These are phyloP conservation scores for Silurus glanis DNA, from an alignment of 2,113 vertebrate genomes.

Conservation along the genomic window DNA sequence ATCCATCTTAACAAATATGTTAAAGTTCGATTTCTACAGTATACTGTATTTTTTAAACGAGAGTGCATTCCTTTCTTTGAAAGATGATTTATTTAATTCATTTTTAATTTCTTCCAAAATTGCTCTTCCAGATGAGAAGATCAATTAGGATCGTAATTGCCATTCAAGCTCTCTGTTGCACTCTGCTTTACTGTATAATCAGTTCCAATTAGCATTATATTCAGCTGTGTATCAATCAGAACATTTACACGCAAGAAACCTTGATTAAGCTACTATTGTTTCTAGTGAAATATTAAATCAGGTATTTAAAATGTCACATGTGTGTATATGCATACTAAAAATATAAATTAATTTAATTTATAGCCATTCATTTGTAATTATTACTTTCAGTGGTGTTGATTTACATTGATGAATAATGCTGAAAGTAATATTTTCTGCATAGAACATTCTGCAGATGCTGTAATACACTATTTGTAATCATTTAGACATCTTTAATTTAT, in stretches of 20 bases:
- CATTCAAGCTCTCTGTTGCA: neutral
- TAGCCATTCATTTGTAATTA: neutral
- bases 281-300: constrained; percentile 16
- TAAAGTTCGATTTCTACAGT: neutral
- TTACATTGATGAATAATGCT: neutral
- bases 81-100: neutral
- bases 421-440: neutral
- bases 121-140: constrained; percentile 9
- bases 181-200: constrained; percentile 26
- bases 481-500: neutral
- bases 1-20: neutral
- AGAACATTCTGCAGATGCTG: neutral
- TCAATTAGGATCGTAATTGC: constrained; percentile 3
- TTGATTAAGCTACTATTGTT: constrained; percentile 32
- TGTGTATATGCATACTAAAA: neutral
- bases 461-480: neutral
- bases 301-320: neutral
- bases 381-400: neutral
- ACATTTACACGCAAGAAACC: neutral
- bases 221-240: neutral
- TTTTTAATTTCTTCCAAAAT: neutral
- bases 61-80: neutral
- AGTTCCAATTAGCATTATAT: constrained; percentile 17
- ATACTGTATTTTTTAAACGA: neutral
- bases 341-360: neutral